Conservation (phyloP, 2,797 vertebrate genomes). For the Phylloscopus collybita region DNA sequence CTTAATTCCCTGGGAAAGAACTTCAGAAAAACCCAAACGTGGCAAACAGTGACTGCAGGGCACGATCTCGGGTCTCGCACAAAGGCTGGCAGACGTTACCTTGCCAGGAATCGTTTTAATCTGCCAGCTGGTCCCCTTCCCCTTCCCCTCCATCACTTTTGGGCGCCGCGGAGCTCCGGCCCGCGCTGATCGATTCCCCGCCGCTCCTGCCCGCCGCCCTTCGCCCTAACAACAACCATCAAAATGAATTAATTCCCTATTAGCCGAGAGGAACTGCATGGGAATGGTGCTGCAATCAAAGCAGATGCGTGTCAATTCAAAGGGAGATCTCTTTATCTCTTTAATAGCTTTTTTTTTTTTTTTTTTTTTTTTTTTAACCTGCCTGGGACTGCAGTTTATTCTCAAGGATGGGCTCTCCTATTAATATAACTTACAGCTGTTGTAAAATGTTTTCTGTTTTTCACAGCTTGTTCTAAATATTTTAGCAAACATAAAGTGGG, state of each 20-base stretch:
- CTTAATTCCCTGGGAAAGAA: too few species aligned
- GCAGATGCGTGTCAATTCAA: neutral
- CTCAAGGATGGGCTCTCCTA: neutral
- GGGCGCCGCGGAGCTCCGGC: neutral
- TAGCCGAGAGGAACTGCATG: neutral
- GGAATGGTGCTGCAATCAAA: conserved; percentile 49
- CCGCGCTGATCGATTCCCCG: neutral
- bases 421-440: conserved; percentile 4
- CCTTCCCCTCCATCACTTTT: conserved; percentile 22
- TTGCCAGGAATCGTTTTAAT: neutral
- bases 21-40: too few species aligned
- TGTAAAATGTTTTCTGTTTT: conserved; percentile 9
- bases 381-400: neutral
- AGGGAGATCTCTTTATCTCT: conserved; percentile 40
- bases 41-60: too few species aligned
- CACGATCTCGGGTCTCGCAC: neutral
- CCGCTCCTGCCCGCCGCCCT: conserved; percentile 15
- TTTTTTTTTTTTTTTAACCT: neutral
- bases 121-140: neutral
- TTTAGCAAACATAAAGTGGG: conserved; percentile 32
- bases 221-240: conserved; percentile 52
- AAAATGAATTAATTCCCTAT: conserved; percentile 61
- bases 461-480: conserved; percentile 43
- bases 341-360: neutral
- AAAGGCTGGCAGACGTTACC: neutral